These are phyloP conservation scores for Ptilorrhoa leucosticta DNA, from an alignment of 2,113 vertebrate species.

Conservation along the genomic window DNA sequence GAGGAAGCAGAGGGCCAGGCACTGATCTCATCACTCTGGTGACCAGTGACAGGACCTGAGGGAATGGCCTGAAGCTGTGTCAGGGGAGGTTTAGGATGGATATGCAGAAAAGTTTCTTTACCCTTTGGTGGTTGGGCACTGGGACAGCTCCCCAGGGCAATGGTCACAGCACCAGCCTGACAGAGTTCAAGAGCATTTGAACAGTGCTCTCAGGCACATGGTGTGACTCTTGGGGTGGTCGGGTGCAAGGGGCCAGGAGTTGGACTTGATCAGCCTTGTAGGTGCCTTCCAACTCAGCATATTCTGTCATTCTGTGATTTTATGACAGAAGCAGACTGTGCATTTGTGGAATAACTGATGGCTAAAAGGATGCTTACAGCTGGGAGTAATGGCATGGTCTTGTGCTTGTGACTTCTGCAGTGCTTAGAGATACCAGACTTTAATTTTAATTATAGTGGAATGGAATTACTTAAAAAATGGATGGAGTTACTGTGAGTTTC, in stretches of 20 bases:
- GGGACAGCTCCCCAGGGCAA: not conserved
- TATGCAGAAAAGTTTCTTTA: not conserved
- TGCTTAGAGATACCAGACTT: not conserved
- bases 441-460: not conserved
- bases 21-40: not conserved
- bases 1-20: not conserved
- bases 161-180: not conserved
- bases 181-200: rapidly evolving
- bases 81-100: not conserved
- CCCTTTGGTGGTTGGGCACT: rapidly evolving
- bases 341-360: not conserved
- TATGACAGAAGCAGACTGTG: not conserved
- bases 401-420: not conserved
- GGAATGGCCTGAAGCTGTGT: not conserved
- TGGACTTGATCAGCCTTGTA: not conserved
- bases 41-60: not conserved
- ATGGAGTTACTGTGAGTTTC: not conserved
- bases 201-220: rapidly evolving
- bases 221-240: not conserved
- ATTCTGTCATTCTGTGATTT: not conserved
- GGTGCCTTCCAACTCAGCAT: not conserved
- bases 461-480: not conserved
- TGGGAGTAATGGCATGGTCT: not conserved
- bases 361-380: not conserved
- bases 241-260: not conserved